These are phyloP conservation scores for Scleropages formosus DNA, from an alignment of 2,797 vertebrate species.

Conservation along the genomic window DNA sequence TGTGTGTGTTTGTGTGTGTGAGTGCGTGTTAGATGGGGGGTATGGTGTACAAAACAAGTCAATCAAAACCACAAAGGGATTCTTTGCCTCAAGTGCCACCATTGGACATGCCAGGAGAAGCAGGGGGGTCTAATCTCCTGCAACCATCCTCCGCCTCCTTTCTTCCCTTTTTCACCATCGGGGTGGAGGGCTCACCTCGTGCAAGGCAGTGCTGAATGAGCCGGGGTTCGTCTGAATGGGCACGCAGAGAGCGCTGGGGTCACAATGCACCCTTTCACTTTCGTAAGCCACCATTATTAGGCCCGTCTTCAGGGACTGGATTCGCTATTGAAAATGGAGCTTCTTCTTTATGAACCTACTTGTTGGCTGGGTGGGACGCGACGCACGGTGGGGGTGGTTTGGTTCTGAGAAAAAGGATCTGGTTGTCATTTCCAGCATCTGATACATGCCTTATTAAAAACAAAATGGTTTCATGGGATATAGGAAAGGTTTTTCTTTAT, in stretches of 20 bases:
- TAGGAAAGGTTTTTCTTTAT: too few relatives aligned
- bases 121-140: slow-evolving; percentile 1
- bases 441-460: too few relatives aligned
- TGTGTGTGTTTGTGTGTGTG: too few relatives aligned
- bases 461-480: too few relatives aligned
- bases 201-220: slow-evolving; percentile 14
- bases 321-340: slow-evolving; percentile 14
- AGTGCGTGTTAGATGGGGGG: neutral
- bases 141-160: slow-evolving; percentile 19
- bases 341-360: neutral
- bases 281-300: neutral
- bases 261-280: slow-evolving; percentile 31
- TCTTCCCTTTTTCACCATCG: slow-evolving; percentile 14
- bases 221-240: slow-evolving; percentile 23
- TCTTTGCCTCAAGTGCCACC: slow-evolving; percentile 18
- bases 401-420: too few relatives aligned
- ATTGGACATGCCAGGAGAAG: slow-evolving; percentile 17
- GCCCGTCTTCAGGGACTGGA: slow-evolving; percentile 12
- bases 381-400: neutral
- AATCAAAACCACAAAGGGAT: slow-evolving; percentile 26
- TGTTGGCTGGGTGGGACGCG: neutral
- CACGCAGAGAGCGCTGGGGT: slow-evolving; percentile 15
- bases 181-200: slow-evolving; percentile 10
- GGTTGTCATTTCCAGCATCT: too few relatives aligned
- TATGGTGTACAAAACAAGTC: slow-evolving; percentile 30